Base-by-base conservation (phyloP, 1,140 invertebrate genomes). In the Formica exsecta region DNA sequence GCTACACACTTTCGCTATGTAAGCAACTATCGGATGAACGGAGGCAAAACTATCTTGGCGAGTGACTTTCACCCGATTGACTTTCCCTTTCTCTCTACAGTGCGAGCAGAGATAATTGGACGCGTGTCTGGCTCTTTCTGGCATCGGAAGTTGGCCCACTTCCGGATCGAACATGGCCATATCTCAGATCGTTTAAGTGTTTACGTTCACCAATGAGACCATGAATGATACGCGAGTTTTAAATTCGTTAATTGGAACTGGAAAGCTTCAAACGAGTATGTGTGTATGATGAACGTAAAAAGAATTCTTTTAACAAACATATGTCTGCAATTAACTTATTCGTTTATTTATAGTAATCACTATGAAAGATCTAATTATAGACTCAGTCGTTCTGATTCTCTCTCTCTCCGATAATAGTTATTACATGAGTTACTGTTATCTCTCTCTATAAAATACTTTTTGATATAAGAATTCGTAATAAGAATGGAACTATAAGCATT, bases 71-170 rank as follows among this genome's bases (percentile, higher is more conserved):
- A 90, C 91, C 86, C 51, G 85, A 88, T 89, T 92, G 92, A 93
- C 93, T 94, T 94, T 94, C 92, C 93, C 93, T 94, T 94, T 94
- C 93, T 93, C 91, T 91, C 16, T 38, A 59, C 61, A 29, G 41
- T 19, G 87, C 87, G 61, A 86, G 57, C 61, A 71, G 71, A 86
- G 22, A 68, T 75, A 89, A 86, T 88, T 86, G 77, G n/a, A 89
- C 61, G 51, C 44, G 57, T 74, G 68, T 54, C 54, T 74, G 36
- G 16, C 68, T 83, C 66, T 81, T 81, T 81, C 66, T 73, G 54
- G 25, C 48, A 81, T 74, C 79, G 79, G 79, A 83, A 83, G 68
- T 29, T 73, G 79, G 54, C 79, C 79, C 79, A 83, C 79, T 83
- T 83, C 79, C 79, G 79, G 79, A 71, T 81, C 38, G 25, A 41